These are phyloP conservation scores for Drosophila histrio DNA, from an alignment of 2,888 invertebrate genomes.

Conservation along the genomic window DNA sequence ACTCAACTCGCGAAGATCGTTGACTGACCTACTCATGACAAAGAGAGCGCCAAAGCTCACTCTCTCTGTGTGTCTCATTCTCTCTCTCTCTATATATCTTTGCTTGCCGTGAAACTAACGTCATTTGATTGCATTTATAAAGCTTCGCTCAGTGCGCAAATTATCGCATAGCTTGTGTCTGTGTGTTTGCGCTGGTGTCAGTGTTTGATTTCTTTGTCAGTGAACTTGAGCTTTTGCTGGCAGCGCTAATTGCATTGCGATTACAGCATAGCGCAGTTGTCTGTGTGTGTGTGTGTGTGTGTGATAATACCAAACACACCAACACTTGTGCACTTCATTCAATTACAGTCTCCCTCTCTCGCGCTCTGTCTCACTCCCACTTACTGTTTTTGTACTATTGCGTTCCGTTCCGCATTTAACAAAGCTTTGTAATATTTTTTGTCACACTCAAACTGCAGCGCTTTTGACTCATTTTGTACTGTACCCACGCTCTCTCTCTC, in stretches of 20 bases:
- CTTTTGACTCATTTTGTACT: neutral
- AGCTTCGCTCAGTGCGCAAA: constrained; percentile 70
- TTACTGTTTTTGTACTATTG: constrained; percentile 26
- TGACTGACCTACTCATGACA: constrained; percentile 74
- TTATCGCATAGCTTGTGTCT: constrained; percentile 61
- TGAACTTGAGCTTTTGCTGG: constrained; percentile 80
- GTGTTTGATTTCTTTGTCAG: constrained; percentile 77
- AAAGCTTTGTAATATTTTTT: constrained; percentile 72
- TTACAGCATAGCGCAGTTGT: constrained; percentile 63
- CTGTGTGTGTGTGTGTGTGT: constrained; percentile 20
- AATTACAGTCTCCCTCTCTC: neutral
- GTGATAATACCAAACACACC: constrained; percentile 67
- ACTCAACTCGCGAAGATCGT: constrained; percentile 65
- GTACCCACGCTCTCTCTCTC: neutral
- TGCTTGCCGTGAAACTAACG: constrained; percentile 49
- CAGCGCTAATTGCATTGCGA: constrained; percentile 78
- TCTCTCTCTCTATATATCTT: constrained; percentile 7
- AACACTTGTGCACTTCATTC: constrained; percentile 12
- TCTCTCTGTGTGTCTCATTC: constrained; percentile 6
- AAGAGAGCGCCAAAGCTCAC: constrained; percentile 21
- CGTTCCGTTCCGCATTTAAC: constrained; percentile 52
- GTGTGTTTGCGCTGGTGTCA: constrained; percentile 13
- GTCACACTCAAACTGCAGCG: constrained; percentile 36
- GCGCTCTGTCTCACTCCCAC: constrained; percentile 2
- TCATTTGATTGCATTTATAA: constrained; percentile 78